Evolutionary conservation across 1,140 invertebrate species (phyloP).

Genomic region (Coptotermes formosanus): DNA sequence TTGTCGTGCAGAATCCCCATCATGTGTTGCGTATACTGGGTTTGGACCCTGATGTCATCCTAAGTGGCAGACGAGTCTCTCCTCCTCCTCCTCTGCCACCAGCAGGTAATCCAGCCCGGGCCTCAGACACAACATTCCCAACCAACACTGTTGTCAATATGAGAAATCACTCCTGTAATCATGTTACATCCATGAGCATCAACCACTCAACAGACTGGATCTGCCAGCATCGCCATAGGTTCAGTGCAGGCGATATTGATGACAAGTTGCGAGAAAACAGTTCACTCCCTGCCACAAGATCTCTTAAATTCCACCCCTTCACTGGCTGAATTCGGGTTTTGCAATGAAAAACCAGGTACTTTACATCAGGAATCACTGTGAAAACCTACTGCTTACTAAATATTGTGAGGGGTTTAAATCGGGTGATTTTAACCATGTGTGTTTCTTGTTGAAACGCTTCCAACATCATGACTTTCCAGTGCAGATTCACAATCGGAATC

Average conservation of each 20-base stretch:
- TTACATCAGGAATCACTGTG: background rate
- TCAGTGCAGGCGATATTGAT: constrained; percentile 47
- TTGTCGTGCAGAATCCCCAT: constrained; percentile 51
- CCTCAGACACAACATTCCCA: background rate
- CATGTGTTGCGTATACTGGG: constrained; percentile 52
- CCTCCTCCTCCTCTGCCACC: background rate
- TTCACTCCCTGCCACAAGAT: constrained; percentile 44
- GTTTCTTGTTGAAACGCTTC: too few species aligned
- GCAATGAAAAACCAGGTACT: constrained; percentile 12
- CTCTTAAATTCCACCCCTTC: constrained; percentile 45
- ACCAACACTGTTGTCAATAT: background rate
- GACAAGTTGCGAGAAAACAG: constrained; percentile 43
- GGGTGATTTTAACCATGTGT: background rate
- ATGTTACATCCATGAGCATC: background rate
- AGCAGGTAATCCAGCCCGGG: background rate
- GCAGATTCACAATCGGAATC: too few species aligned
- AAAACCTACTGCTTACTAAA: background rate
- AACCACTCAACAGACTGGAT: background rate
- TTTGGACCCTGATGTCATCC: constrained; percentile 47
- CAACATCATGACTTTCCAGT: too few species aligned
- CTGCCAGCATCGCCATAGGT: constrained; percentile 40
- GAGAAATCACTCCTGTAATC: background rate
- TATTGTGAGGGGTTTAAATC: background rate
- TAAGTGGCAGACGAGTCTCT: background rate
- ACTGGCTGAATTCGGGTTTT: constrained; percentile 34